Conservation (phyloP, 2,888 invertebrate genomes). For the Ochropleura leucogaster region DNA sequence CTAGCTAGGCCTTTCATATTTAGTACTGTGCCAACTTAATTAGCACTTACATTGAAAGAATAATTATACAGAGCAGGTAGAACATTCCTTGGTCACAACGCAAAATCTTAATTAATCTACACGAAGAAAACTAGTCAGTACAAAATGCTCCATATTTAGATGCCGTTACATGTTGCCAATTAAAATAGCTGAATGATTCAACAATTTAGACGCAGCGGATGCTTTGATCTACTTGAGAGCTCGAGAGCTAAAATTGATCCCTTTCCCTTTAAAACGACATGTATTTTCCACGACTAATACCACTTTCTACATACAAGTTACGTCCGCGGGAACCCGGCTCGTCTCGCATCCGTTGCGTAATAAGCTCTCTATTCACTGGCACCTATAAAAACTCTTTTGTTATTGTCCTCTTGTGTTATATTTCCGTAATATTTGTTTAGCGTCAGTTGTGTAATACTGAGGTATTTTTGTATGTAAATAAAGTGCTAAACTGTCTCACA, state of each 20-base stretch:
- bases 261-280: conserved; percentile 69
- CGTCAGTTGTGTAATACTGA: conserved; percentile 48
- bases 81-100: neutral
- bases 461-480: conserved; percentile 47
- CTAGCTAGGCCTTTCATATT: neutral
- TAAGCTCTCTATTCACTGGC: conserved; percentile 59
- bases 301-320: conserved; percentile 75
- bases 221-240: conserved; percentile 58
- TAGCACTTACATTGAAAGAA: neutral
- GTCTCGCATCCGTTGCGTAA: conserved; percentile 74
- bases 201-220: conserved; percentile 64
- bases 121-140: conserved; percentile 25
- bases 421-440: conserved; percentile 59
- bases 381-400: conserved; percentile 62
- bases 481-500: conserved; percentile 47
- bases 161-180: conserved; percentile 58
- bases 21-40: neutral
- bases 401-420: conserved; percentile 55
- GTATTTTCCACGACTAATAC: conserved; percentile 63
- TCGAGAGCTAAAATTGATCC: conserved; percentile 64
- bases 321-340: conserved; percentile 74
- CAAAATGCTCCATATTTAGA: conserved; percentile 50
- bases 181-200: conserved; percentile 58
- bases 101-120: conserved; percentile 15
- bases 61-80: neutral